Conservation (phyloP, 2,797 vertebrate genomes). For the Nothura maculosa region DNA sequence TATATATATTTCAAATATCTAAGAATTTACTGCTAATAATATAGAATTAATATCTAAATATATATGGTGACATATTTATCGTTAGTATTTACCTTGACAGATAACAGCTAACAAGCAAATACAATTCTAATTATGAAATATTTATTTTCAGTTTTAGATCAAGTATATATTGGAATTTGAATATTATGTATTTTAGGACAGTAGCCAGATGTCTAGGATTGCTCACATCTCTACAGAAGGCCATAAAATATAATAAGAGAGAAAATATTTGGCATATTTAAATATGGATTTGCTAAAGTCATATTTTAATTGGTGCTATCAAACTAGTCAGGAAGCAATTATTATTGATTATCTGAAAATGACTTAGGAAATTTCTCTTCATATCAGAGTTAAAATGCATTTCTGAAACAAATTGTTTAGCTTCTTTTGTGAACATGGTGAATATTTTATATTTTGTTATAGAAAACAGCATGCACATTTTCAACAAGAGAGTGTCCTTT, state of each 20-base stretch:
- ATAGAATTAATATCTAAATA: not conserved
- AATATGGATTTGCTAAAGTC: not conserved
- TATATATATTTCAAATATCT: not conserved
- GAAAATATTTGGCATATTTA: not conserved
- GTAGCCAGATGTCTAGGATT: not conserved
- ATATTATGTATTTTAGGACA: not conserved
- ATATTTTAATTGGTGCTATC: constrained; percentile 3
- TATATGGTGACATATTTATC: not conserved
- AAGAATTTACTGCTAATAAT: not conserved
- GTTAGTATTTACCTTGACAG: not conserved
- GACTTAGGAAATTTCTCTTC: not conserved
- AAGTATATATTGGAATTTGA: not conserved
- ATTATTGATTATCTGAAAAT: constrained; percentile 48
- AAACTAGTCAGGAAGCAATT: constrained; percentile 5
- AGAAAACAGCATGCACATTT: constrained; percentile 37
- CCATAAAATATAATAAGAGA: not conserved
- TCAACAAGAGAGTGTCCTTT: constrained; percentile 37
- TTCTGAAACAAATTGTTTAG: constrained; percentile 1
- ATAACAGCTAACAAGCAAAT: not conserved
- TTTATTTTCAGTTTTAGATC: not conserved
- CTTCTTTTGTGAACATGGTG: not conserved
- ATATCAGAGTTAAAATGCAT: not conserved
- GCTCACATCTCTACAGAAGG: not conserved
- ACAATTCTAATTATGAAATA: not conserved
- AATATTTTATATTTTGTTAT: constrained; percentile 44